phyloP scores from a whole-genome alignment of 2,888 invertebrate genomes.

The Blastobasis lacticolella region DNA sequence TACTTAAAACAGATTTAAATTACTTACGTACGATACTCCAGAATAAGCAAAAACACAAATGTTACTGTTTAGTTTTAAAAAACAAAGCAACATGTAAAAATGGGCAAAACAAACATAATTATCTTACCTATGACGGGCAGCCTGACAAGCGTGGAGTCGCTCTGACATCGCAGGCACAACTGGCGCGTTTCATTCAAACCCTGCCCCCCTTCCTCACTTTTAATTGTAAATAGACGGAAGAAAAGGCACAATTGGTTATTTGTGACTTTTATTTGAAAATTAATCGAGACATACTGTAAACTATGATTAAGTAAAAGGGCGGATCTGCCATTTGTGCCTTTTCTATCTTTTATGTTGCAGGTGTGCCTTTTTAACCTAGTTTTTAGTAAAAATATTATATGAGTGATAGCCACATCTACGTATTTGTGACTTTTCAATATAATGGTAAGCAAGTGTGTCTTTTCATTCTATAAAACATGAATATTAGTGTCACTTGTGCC shows the following conservation, averaged over 20 bases:
- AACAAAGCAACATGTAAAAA: neutral
- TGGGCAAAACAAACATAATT: neutral
- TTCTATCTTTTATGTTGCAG: neutral
- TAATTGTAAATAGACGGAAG: conserved; percentile 2
- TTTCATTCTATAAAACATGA: neutral
- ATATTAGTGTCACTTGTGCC: neutral
- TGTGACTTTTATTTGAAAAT: conserved; percentile 1
- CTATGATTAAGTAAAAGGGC: conserved; percentile 1
- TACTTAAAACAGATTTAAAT: neutral
- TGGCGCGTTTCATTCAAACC: conserved; percentile 4
- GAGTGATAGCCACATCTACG: neutral
- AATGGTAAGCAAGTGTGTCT: neutral
- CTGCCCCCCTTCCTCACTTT: conserved; percentile 2
- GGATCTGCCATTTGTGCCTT: conserved; percentile 2
- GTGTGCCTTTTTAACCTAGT: neutral
- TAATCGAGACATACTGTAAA: neutral
- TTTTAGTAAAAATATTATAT: neutral
- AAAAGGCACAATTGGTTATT: conserved; percentile 4
- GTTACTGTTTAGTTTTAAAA: neutral
- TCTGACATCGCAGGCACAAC: conserved; percentile 1
- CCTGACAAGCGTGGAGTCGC: conserved; percentile 2
- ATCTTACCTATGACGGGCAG: neutral
- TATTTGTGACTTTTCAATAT: neutral
- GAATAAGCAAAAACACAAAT: neutral
- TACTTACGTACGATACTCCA: neutral